Conservation (phyloP, 2,797 vertebrate species). For the Poecilia gillii region DNA sequence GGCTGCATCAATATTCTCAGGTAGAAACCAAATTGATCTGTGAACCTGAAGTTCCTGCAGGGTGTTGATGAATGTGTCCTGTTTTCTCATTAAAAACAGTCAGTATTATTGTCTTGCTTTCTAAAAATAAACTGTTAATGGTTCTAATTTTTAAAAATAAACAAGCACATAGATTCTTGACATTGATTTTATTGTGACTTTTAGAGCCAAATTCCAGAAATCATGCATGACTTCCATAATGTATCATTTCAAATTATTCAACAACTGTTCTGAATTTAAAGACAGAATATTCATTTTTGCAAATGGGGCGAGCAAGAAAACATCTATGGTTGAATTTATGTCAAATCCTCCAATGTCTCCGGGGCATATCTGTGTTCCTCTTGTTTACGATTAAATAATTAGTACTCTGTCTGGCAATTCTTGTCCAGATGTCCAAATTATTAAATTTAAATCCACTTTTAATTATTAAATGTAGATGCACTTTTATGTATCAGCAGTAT, state of each 20-base stretch:
- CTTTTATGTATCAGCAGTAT: background rate
- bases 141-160: background rate
- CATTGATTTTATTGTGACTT: background rate
- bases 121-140: background rate
- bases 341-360: background rate
- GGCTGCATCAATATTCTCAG: constrained; percentile 98
- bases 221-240: background rate
- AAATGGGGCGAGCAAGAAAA: background rate
- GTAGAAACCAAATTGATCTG: constrained; percentile 60
- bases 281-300: background rate
- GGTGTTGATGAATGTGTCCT: background rate
- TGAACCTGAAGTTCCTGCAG: background rate
- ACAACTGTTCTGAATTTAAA: background rate
- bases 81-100: background rate
- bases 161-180: background rate
- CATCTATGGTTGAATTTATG: background rate
- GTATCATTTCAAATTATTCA: background rate
- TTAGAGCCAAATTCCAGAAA: background rate
- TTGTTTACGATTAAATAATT: background rate
- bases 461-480: background rate
- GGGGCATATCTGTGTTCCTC: background rate
- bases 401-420: background rate
- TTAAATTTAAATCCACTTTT: background rate
- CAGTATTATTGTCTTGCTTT: background rate
- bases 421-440: background rate